Conservation (phyloP, 2,888 invertebrate genomes). For the Macropis europaea region DNA sequence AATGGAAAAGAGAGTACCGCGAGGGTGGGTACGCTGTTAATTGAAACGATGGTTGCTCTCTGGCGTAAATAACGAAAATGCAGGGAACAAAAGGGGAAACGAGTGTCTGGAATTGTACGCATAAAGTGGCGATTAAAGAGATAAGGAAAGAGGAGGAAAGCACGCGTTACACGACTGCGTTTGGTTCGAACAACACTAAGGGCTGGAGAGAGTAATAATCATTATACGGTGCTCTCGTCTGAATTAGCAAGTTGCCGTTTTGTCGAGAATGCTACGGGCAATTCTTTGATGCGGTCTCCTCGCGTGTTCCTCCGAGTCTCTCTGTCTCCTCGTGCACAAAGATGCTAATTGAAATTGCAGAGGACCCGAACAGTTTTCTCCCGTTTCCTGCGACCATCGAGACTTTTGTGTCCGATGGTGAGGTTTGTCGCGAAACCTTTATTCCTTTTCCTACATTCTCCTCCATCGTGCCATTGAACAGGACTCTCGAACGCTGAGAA, state of each 20-base stretch:
- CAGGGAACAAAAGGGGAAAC: not conserved
- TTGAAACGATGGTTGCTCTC: constrained; percentile 17
- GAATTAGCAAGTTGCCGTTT: constrained; percentile 24
- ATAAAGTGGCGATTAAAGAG: constrained; percentile 15
- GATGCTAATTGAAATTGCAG: constrained; percentile 44
- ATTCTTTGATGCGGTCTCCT: constrained; percentile 5
- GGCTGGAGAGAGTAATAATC: constrained; percentile 37
- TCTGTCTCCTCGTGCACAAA: constrained; percentile 16
- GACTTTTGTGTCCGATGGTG: constrained; percentile 2
- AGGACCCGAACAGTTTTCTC: constrained; percentile 10
- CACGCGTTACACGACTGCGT: constrained; percentile 4
- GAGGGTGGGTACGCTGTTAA: not conserved
- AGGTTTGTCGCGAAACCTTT: constrained; percentile 10
- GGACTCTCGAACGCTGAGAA: constrained; percentile 4
- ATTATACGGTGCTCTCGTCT: constrained; percentile 1
- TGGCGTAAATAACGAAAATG: constrained; percentile 9
- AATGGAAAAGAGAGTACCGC: not conserved
- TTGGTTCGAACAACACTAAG: constrained; percentile 9
- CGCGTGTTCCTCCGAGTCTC: not conserved
- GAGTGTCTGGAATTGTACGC: not conserved
- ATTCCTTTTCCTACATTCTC: constrained; percentile 9
- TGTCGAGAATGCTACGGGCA: constrained; percentile 15
- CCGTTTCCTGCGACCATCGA: no score
- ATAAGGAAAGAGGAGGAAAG: constrained; percentile 8
- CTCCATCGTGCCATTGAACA: not conserved